phyloP scores from a whole-genome alignment of 2,797 vertebrate genomes.

The Macrochelys suwanniensis region DNA sequence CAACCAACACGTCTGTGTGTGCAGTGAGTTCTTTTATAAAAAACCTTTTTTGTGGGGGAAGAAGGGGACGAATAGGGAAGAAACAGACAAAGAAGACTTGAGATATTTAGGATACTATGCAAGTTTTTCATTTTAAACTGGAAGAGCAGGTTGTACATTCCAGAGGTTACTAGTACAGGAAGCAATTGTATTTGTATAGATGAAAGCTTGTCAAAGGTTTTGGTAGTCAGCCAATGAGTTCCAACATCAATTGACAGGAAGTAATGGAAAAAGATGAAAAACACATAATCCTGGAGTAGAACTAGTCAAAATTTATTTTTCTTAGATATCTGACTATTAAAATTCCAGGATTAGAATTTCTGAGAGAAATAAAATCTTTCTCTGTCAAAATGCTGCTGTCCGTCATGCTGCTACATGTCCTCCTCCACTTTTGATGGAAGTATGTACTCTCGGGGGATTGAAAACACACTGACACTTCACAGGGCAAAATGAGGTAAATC shows the following conservation, averaged over 20 bases:
- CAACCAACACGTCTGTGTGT: not conserved
- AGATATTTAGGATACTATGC: not conserved
- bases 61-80: not conserved
- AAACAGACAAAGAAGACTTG: not conserved
- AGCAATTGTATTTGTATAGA: slow-evolving; percentile 68
- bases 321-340: not conserved
- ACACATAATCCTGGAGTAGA: slow-evolving; percentile 38
- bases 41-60: not conserved
- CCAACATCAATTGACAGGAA: slow-evolving; percentile 55
- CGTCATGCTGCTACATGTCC: not conserved
- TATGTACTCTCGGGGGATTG: not conserved
- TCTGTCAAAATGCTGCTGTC: not conserved
- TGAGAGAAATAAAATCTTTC: not conserved
- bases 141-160: slow-evolving; percentile 53
- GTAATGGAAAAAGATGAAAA: slow-evolving; percentile 21
- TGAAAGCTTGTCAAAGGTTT: slow-evolving; percentile 65
- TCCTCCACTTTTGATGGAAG: not conserved
- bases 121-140: slow-evolving; percentile 19
- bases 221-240: slow-evolving; percentile 52
- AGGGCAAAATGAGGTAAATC: not conserved
- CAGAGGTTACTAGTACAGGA: slow-evolving; percentile 61
- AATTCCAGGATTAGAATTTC: not conserved
- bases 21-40: not conserved
- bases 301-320: slow-evolving; percentile 19
- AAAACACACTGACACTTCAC: not conserved